Evolutionary conservation across 2,797 vertebrate species (phyloP).

Genomic region (Tachyglossus aculeatus): DNA sequence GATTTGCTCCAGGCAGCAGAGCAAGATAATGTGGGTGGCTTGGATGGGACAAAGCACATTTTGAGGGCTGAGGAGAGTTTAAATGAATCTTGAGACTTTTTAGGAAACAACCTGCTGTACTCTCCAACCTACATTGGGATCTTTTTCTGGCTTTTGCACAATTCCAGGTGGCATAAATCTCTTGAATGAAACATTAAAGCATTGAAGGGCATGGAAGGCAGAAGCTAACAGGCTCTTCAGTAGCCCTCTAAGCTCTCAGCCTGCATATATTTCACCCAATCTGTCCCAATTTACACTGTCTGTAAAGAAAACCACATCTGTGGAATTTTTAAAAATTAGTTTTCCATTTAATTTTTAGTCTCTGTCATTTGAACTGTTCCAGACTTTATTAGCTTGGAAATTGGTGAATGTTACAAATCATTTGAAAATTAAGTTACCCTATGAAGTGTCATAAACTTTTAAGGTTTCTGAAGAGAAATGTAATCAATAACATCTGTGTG

Average conservation of each 20-base stretch:
- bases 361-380: not conserved
- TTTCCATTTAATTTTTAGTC: slow-evolving; percentile 8
- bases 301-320: not conserved
- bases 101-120: too few relatives aligned
- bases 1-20: too few relatives aligned
- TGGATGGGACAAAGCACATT: too few relatives aligned
- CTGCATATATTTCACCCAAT: not conserved
- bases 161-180: too few relatives aligned
- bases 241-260: accelerated
- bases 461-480: slow-evolving; percentile 1
- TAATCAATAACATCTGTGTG: not conserved
- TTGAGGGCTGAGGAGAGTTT: too few relatives aligned
- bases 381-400: slow-evolving; percentile 63
- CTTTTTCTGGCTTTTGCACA: too few relatives aligned
- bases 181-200: too few relatives aligned
- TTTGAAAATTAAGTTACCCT: not conserved
- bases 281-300: not conserved
- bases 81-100: too few relatives aligned
- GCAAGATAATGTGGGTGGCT: too few relatives aligned
- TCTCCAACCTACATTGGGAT: too few relatives aligned
- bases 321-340: not conserved
- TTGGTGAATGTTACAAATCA: slow-evolving; percentile 56
- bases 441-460: not conserved
- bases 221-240: too few relatives aligned
- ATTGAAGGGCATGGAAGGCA: too few relatives aligned